A percentile compares a stretch with the other conserved stretches of the same genome.
Conservation (phyloP, 2,888 invertebrate genomes). For the Gryllus longicercus region DNA sequence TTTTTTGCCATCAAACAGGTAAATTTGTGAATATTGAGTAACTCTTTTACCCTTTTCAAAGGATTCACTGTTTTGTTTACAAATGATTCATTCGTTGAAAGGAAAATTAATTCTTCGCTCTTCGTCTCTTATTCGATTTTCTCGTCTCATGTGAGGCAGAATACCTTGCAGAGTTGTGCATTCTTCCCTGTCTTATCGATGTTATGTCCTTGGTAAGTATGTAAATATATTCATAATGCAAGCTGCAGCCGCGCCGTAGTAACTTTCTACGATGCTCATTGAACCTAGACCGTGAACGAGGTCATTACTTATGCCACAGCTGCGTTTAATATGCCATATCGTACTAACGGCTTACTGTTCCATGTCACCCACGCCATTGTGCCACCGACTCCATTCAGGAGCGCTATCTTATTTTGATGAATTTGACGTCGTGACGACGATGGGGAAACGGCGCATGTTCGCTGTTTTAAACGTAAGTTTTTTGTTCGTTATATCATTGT, state of each 20-base stretch:
- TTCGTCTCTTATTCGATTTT: neutral
- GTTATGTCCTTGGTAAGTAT: constrained; percentile 17
- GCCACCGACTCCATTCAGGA: neutral
- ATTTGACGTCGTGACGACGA: neutral
- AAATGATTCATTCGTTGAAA: too few relatives aligned
- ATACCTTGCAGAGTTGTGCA: neutral
- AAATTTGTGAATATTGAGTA: too few relatives aligned
- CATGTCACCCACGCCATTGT: constrained; percentile 4
- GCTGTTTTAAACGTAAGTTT: too few relatives aligned
- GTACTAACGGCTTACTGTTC: neutral
- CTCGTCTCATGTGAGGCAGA: neutral
- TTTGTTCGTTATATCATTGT: too few relatives aligned
- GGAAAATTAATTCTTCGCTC: too few relatives aligned
- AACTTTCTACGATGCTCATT: neutral
- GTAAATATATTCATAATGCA: constrained; percentile 10
- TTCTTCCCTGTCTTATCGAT: neutral
- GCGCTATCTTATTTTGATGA: neutral
- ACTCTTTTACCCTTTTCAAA: too few relatives aligned
- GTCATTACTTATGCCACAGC: constrained; percentile 5
- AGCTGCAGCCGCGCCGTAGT: neutral
- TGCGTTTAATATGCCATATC: neutral
- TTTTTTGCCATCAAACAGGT: too few relatives aligned
- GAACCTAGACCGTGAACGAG: neutral
- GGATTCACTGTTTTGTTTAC: too few relatives aligned
- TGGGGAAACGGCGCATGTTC: neutral